Evolutionary conservation across 2,113 vertebrate species (phyloP).

Genomic region (Ia io): DNA sequence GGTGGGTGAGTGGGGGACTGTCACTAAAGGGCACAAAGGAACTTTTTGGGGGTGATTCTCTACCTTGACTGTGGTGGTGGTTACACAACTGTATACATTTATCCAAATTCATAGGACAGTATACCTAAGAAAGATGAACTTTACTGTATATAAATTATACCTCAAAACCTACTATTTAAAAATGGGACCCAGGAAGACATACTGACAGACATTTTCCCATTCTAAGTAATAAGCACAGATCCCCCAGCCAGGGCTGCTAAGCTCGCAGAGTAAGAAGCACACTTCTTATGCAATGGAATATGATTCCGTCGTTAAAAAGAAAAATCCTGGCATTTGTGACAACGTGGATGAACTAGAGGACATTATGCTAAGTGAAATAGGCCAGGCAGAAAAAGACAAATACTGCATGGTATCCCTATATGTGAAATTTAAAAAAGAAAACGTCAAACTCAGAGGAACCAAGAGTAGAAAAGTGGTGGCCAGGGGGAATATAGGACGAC

Average conservation of each 20-base stretch:
- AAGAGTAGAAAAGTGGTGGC: not conserved
- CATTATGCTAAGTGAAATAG: not conserved
- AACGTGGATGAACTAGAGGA: not conserved
- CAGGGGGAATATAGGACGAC: not conserved
- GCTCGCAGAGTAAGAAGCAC: not conserved
- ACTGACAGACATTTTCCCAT: not conserved
- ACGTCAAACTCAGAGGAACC: not conserved
- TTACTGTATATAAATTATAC: not conserved
- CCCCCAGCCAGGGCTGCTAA: not conserved
- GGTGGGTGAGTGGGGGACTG: not conserved
- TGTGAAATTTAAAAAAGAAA: not conserved
- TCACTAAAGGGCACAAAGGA: not conserved
- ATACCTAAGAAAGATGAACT: not conserved
- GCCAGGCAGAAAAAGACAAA: not conserved
- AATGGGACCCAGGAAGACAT: not conserved
- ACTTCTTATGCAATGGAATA: not conserved
- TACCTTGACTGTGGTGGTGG: not conserved
- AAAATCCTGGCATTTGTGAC: not conserved
- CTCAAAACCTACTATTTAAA: not conserved
- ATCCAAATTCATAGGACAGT: not conserved
- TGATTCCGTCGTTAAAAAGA: not conserved
- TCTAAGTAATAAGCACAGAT: not conserved
- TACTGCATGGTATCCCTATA: not conserved
- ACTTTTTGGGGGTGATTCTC: not conserved
- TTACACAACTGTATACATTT: not conserved